These are phyloP conservation scores for Tetanocera ferruginea DNA, from an alignment of 2,888 invertebrate genomes.

Conservation along the genomic window DNA sequence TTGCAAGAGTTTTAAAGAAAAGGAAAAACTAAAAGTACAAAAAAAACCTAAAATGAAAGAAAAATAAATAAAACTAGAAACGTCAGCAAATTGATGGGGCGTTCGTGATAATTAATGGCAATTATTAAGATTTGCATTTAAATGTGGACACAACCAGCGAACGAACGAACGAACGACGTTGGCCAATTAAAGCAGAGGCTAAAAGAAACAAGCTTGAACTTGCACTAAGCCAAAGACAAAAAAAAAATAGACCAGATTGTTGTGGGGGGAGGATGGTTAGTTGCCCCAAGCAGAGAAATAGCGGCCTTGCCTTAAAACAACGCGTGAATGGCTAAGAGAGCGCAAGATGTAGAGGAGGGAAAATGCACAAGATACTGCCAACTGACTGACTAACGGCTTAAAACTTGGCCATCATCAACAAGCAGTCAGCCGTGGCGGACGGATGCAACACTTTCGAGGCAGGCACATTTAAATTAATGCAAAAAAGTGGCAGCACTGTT, in stretches of 20 bases:
- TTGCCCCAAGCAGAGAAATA: neutral
- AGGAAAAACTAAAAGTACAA: neutral
- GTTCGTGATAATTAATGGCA: slow-evolving; percentile 64
- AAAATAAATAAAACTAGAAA: slow-evolving; percentile 10
- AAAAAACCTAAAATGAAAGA: neutral
- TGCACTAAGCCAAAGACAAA: neutral
- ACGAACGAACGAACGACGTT: neutral
- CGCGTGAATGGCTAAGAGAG: neutral
- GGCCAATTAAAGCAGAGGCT: slow-evolving; percentile 9
- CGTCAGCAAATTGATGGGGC: slow-evolving; percentile 60
- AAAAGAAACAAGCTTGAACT: neutral
- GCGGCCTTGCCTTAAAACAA: neutral
- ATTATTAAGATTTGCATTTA: slow-evolving; percentile 50
- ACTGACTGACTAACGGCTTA: slow-evolving; percentile 8
- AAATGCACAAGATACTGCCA: neutral
- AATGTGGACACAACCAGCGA: slow-evolving; percentile 5
- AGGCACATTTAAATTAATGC: neutral
- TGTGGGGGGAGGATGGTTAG: neutral
- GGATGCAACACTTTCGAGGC: neutral
- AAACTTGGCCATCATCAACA: slow-evolving; percentile 4
- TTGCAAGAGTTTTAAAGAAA: neutral
- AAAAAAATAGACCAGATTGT: neutral
- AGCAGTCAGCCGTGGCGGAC: neutral
- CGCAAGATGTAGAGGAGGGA: neutral
- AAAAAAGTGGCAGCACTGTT: slow-evolving; percentile 3